Evolutionary conservation across 2,113 vertebrate genomes (phyloP), one percentile per base, ranked within the genome.

Genomic region (Cranoglanis bouderius): DNA sequence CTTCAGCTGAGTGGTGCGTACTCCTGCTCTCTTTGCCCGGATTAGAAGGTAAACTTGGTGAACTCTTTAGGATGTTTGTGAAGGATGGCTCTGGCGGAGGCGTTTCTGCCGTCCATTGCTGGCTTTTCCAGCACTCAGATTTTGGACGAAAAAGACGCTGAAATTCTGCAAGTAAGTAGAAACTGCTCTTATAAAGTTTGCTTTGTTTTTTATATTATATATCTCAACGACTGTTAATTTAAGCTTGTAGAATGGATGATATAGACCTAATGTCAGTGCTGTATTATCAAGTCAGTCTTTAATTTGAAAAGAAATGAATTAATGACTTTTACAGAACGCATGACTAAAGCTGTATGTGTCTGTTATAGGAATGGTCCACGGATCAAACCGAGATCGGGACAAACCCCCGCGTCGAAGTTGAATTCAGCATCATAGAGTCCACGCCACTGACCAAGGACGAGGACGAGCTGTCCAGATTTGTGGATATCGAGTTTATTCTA

Each of bases 401-500:
- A 40, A 89, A 92, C 87, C 93, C 94, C 10, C 93, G 91, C 55
- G 93, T 95, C 82, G 93, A 95, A 26, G 94, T 96, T 49, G 95
- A 95, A 90, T 95, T 95, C 91, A 95, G 94, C 92, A 95, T 96
- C 72, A 90, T 95, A 10, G 95, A 95, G 88, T 93, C 91, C 83
- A 94, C 93, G 0, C 89, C 91, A 2, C 84, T 95, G 53, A 93
- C 93, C 86, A 92, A 94, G 87, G 97, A 98, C 38, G 97, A 98
- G 0, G 97, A 98, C 89, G 97, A 98, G 3, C 90, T 98, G 81
- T 96, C 94, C 16, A 96, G 95, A 75, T 97, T 97, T 91, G 85
- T 98, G 90, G 97, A 98, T 92, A 93, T 98, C 82, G 97, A 98
- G 49, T 98, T 98, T 93, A 98, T 98, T 90, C 89, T 98, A 88